phyloP scores from a whole-genome alignment of 2,888 invertebrate species.

The Oasisia sp. region DNA sequence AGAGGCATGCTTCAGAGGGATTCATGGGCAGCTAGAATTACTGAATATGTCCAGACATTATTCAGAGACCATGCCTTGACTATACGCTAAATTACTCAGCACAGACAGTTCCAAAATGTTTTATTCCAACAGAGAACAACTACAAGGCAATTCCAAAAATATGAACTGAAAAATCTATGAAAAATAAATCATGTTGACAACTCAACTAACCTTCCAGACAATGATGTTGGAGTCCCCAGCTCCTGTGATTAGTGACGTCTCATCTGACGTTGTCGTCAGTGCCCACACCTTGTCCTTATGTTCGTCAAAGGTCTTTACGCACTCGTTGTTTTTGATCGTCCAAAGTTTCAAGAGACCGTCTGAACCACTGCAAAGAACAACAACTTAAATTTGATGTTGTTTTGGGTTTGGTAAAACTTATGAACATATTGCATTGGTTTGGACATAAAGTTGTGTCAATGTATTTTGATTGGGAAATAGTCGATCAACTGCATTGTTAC shows the following conservation, averaged over 20 bases:
- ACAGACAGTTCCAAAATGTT: neutral
- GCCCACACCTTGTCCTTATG: constrained; percentile 80
- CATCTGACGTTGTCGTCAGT: constrained; percentile 72
- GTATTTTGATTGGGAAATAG: neutral
- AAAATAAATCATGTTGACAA: neutral
- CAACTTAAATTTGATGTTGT: neutral
- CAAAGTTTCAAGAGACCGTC: constrained; percentile 95
- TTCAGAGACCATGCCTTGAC: neutral
- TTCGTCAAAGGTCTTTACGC: constrained; percentile 84
- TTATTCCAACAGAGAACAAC: neutral
- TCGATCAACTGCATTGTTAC: neutral
- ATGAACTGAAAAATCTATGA: too few species aligned
- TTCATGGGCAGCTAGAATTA: neutral
- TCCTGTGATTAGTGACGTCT: constrained; percentile 80
- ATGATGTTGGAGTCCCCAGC: constrained; percentile 88
- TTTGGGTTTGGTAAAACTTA: neutral
- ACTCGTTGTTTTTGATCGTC: constrained; percentile 89
- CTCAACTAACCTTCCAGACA: constrained; percentile 74
- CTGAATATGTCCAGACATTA: neutral
- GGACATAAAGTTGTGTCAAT: too few species aligned
- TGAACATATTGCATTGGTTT: too few species aligned
- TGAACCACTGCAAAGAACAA: constrained; percentile 72
- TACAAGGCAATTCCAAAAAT: neutral
- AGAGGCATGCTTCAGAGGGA: neutral
- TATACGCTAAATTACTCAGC: neutral